phyloP scores from a whole-genome alignment of 2,113 vertebrate genomes.

The Chiloscyllium plagiosum region DNA sequence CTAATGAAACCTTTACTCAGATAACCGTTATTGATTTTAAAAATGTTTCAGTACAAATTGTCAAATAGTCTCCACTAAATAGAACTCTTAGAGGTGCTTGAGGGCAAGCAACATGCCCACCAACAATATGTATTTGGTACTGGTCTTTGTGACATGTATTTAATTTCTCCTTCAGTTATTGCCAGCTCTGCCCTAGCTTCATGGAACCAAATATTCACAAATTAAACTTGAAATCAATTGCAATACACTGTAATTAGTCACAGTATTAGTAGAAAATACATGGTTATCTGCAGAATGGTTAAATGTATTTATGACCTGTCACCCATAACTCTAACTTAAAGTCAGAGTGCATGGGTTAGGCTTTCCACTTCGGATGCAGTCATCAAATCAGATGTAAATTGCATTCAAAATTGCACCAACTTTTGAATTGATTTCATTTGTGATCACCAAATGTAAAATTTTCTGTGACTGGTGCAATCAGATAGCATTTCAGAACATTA shows the following conservation, averaged over 20 bases:
- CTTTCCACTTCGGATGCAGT: not conserved
- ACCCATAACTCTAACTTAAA: not conserved
- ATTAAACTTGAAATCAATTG: not conserved
- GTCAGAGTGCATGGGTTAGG: not conserved
- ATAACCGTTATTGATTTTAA: not conserved
- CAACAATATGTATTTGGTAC: not conserved
- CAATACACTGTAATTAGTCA: not conserved
- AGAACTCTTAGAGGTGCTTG: not conserved
- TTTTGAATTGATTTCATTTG: not conserved
- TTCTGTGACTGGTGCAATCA: not conserved
- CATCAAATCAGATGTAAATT: not conserved
- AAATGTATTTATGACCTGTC: not conserved
- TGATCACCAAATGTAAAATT: not conserved
- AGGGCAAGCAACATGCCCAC: not conserved
- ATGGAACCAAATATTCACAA: not conserved
- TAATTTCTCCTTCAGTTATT: not conserved
- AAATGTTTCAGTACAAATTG: not conserved
- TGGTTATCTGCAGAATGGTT: not conserved
- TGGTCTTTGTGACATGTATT: no score
- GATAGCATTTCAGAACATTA: not conserved
- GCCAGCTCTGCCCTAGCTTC: not conserved
- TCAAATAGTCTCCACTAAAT: not conserved
- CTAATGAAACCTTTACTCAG: not conserved
- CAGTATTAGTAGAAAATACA: not conserved
- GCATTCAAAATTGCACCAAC: not conserved